Evolutionary conservation across 2,888 invertebrate species (phyloP), one percentile per base, ranked within the genome.

Genomic region (Agonum fuliginosum): DNA sequence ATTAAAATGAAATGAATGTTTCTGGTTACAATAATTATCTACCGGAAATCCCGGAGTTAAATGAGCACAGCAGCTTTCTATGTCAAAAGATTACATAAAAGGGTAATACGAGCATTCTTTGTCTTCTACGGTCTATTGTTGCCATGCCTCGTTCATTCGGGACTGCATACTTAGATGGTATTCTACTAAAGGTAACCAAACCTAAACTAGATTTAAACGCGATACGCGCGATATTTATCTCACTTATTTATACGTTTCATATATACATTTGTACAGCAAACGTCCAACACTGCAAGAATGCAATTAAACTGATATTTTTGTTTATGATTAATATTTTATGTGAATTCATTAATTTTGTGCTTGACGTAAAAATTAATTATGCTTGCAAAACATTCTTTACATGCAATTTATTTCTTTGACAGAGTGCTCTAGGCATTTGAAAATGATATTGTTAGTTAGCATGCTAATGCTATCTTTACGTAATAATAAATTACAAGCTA

Each of bases 271-370:
- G 46, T 41, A 69, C 67, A 8, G 43, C 70, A 43, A 19, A 70
- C 27, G 4, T 8, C 37, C 17, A 46, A 70, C 48, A 70, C 67
- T 43, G 20, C 1, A 46, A 43, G 41, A 5, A 43, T 3, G 24
- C 27, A 71, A 71, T 51, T 71, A 17, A 71, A 71, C 71, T 51
- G 51, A 51, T 71, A 17, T 43, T 46, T 43, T 27, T 37, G n/a
- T 37, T 10, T n/a, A 37, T 37, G 20, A 17, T 48, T 48, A 2
- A 48, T 48, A 48, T 48, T 48, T 48, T 37, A 17, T 12, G 48
- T 3, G 17, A 20, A 48, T 48, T 58, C 27, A 27, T 8, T 58
- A 27, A 34, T 62, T 34, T 27, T 48, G 48, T 48, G 48, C 48
- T 48, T 48, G 48, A 20, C n/a, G 20, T 20, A 48, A 48, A 17